phyloP scores from a whole-genome alignment of 2,113 vertebrate species.

The Odocoileus hemionus region DNA sequence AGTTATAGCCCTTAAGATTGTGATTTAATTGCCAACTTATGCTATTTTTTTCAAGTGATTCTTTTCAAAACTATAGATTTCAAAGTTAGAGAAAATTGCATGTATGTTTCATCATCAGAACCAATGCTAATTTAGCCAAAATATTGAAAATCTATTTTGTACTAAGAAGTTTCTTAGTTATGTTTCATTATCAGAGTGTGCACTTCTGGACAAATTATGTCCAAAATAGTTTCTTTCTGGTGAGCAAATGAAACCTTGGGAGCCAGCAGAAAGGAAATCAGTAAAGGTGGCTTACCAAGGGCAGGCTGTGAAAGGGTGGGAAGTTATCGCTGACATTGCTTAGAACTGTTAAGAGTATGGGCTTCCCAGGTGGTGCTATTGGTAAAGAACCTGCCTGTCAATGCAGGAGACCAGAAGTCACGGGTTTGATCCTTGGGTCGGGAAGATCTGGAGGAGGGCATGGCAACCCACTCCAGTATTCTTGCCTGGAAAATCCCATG shows the following conservation, averaged over 20 bases:
- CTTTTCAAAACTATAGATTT: background rate
- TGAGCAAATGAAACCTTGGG: background rate
- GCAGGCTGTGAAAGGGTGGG: background rate
- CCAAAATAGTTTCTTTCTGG: background rate
- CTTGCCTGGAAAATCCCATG: background rate
- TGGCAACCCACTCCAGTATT: background rate
- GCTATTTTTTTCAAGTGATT: background rate
- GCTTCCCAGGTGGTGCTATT: background rate
- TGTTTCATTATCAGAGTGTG: background rate
- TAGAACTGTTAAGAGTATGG: background rate
- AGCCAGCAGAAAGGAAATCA: background rate
- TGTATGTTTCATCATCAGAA: background rate
- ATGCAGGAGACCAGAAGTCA: background rate
- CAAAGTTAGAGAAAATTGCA: background rate
- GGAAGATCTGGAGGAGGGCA: background rate
- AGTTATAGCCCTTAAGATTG: background rate
- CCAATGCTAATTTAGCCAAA: background rate
- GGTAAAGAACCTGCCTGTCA: background rate
- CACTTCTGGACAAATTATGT: background rate
- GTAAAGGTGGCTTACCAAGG: background rate
- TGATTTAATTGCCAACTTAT: background rate
- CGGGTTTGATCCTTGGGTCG: fast-evolving
- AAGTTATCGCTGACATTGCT: background rate
- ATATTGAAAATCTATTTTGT: background rate
- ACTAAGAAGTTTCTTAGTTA: background rate